Percentiles rank a stretch among this genome's conserved stretches.
phyloP scores from a whole-genome alignment of 2,113 vertebrate genomes.

The Corydoras maculifer region DNA sequence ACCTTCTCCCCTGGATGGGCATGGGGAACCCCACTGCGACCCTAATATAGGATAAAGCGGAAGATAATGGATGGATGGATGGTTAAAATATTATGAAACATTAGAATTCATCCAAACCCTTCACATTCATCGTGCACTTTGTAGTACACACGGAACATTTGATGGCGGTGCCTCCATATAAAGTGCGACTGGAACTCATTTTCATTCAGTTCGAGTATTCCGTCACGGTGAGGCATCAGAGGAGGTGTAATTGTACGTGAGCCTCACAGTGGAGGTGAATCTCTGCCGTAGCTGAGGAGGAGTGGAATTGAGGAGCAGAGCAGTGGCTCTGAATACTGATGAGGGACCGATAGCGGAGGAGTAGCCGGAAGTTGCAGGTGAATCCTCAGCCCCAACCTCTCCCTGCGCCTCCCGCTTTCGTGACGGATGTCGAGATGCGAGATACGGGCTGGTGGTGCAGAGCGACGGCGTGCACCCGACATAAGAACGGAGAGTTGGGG shows the following conservation, averaged over 20 bases:
- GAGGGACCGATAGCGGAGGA: slow-evolving; percentile 39
- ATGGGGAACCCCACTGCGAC: too few relatives aligned
- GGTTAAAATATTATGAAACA: too few relatives aligned
- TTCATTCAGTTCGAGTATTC: neutral
- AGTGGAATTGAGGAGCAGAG: slow-evolving; percentile 17
- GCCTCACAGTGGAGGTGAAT: slow-evolving; percentile 24
- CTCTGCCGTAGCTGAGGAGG: slow-evolving; percentile 23
- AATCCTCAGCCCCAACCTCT: slow-evolving; percentile 44
- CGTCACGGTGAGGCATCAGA: slow-evolving; percentile 11
- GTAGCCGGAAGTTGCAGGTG: slow-evolving; percentile 54
- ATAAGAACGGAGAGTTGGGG: slow-evolving; percentile 14
- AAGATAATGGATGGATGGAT: too few relatives aligned
- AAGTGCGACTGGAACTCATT: neutral
- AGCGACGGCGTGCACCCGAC: slow-evolving; percentile 12
- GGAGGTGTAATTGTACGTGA: slow-evolving; percentile 31
- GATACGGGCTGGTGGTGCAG: neutral
- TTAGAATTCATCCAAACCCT: too few relatives aligned
- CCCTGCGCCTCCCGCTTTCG: slow-evolving; percentile 19
- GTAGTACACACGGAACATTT: too few relatives aligned
- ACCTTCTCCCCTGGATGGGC: too few relatives aligned
- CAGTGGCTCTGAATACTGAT: slow-evolving; percentile 59
- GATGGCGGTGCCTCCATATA: too few relatives aligned
- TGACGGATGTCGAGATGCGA: slow-evolving; percentile 40
- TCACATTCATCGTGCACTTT: too few relatives aligned
- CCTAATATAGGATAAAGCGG: too few relatives aligned